Evolutionary conservation across 1,140 invertebrate genomes (phyloP).

Genomic region (Octopus bimaculoides): DNA sequence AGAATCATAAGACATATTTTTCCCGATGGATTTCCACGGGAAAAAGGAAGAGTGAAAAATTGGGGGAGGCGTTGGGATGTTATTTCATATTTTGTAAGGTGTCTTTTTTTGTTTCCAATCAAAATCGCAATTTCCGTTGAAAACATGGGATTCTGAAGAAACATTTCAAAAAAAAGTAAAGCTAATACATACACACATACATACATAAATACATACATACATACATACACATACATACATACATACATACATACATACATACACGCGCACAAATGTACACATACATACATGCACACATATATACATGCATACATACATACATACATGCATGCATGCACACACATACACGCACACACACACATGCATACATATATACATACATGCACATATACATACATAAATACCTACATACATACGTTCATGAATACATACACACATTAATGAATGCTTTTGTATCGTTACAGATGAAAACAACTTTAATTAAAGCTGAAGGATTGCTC

Average conservation of each 20-base stretch:
- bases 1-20: too few relatives aligned
- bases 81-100: too few relatives aligned
- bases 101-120: too few relatives aligned
- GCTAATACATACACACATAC: neutral
- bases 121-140: too few relatives aligned
- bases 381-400: neutral
- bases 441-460: neutral
- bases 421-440: neutral
- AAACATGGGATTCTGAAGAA: too few relatives aligned
- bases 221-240: constrained; percentile 2
- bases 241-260: constrained; percentile 1
- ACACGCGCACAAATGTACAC: neutral
- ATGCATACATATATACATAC: neutral
- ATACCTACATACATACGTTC: neutral
- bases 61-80: too few relatives aligned
- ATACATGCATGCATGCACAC: neutral
- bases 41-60: too few relatives aligned
- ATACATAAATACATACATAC: neutral
- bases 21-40: too few relatives aligned
- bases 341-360: neutral
- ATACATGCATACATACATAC: neutral
- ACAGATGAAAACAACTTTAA: neutral
- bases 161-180: too few relatives aligned
- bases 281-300: neutral
- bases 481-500: too few relatives aligned